Conservation (phyloP, 1,140 invertebrate genomes). For the Temnothorax curvispinosus region DNA sequence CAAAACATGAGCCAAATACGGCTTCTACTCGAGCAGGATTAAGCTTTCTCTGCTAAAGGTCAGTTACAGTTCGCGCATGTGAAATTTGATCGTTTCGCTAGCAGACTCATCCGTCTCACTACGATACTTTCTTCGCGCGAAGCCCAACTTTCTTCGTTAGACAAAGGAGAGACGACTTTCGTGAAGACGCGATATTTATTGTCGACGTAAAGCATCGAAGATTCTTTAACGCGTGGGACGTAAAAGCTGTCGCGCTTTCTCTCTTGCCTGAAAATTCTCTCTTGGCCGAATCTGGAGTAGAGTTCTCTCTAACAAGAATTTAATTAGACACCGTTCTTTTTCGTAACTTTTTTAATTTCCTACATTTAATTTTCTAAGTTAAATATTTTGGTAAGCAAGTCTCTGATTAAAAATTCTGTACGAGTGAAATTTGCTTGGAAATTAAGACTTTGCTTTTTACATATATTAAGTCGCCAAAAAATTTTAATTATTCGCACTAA, state of each 20-base stretch:
- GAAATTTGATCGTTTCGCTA: conserved; percentile 48
- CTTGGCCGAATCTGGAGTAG: conserved; percentile 2
- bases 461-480: background rate
- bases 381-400: conserved; percentile 46
- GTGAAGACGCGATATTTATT: conserved; percentile 42
- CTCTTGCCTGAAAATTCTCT: conserved; percentile 21
- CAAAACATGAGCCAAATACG: conserved; percentile 3
- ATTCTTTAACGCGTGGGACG: conserved; percentile 40
- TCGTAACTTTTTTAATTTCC: conserved; percentile 56
- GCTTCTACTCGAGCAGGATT: conserved; percentile 13
- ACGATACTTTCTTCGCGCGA: conserved; percentile 26
- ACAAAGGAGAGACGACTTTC: conserved; percentile 44
- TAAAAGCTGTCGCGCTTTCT: conserved; percentile 27
- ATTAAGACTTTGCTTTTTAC: background rate
- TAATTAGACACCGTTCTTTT: conserved; percentile 34
- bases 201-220: conserved; percentile 23
- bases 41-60: conserved; percentile 49
- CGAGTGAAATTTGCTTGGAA: conserved; percentile 12
- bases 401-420: conserved; percentile 38
- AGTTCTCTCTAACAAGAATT: conserved; percentile 37
- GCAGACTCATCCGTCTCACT: conserved; percentile 32
- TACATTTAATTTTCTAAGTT: conserved; percentile 35
- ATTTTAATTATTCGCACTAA: background rate
- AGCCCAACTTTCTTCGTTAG: conserved; percentile 38
- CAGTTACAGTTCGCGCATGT: conserved; percentile 60